Evolutionary conservation across 2,888 invertebrate species (phyloP).

Genomic region (Tipula confusa): DNA sequence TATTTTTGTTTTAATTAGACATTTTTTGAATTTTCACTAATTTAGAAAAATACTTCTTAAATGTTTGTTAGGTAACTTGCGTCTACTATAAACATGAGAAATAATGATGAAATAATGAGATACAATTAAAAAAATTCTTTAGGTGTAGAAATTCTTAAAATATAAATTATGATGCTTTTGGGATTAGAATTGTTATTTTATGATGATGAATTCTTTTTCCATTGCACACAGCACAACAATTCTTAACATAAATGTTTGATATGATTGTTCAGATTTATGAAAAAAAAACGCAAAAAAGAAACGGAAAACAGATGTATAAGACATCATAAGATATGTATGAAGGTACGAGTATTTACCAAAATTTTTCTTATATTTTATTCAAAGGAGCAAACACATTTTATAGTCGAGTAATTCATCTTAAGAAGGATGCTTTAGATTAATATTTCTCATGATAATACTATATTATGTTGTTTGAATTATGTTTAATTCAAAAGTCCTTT

Average conservation of each 20-base stretch:
- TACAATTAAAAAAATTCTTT: not conserved
- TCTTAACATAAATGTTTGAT: not conserved
- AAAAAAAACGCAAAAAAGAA: no score
- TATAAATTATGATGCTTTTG: not conserved
- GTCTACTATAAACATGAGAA: no score
- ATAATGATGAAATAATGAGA: not conserved
- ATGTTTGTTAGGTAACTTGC: no score
- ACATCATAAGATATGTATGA: not conserved
- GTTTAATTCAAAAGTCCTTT: not conserved
- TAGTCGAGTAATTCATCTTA: not conserved
- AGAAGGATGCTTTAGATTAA: not conserved
- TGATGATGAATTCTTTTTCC: not conserved
- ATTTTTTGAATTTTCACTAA: no score
- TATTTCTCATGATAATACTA: not conserved
- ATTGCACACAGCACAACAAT: not conserved
- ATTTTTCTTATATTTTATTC: not conserved
- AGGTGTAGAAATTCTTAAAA: not conserved
- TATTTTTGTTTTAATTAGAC: no score
- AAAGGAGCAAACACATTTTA: not conserved
- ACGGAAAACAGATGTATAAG: not conserved
- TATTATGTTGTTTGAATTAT: not conserved
- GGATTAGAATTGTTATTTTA: not conserved
- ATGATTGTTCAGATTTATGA: not conserved
- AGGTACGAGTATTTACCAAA: not conserved
- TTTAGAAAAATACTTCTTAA: no score